phyloP scores from a whole-genome alignment of 2,113 vertebrate species.

The Merops nubicus region DNA sequence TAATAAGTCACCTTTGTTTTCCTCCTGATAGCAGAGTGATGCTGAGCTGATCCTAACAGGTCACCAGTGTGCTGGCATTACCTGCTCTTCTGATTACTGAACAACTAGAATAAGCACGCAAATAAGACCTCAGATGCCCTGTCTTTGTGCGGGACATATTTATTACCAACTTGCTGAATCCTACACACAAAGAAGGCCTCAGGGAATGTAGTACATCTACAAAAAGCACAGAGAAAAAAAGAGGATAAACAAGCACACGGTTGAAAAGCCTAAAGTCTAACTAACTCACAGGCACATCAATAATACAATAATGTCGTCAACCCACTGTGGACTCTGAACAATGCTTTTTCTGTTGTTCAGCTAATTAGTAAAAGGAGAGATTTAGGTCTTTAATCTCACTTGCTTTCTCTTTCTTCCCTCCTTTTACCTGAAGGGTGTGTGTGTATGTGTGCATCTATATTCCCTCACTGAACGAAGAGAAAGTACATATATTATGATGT shows the following conservation, averaged over 20 bases:
- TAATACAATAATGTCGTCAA: conserved; percentile 61
- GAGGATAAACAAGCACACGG: conserved; percentile 23
- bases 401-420: background rate
- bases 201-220: background rate
- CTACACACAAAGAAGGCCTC: conserved; percentile 26
- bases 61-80: background rate
- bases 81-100: conserved; percentile 39
- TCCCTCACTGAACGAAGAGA: background rate
- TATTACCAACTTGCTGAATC: conserved; percentile 52
- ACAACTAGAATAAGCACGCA: conserved; percentile 1
- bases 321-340: conserved; percentile 4
- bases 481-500: background rate
- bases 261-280: conserved; percentile 40
- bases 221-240: background rate
- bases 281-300: conserved; percentile 49
- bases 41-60: background rate
- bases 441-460: background rate
- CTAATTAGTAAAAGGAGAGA: conserved; percentile 70
- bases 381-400: conserved; percentile 61
- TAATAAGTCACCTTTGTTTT: conserved; percentile 14
- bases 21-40: background rate
- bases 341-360: conserved; percentile 47
- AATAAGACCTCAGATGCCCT: conserved; percentile 13
- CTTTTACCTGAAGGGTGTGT: background rate
- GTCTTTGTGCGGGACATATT: conserved; percentile 44